phyloP scores from a whole-genome alignment of 2,797 vertebrate species.

The Chaunax sp. region DNA sequence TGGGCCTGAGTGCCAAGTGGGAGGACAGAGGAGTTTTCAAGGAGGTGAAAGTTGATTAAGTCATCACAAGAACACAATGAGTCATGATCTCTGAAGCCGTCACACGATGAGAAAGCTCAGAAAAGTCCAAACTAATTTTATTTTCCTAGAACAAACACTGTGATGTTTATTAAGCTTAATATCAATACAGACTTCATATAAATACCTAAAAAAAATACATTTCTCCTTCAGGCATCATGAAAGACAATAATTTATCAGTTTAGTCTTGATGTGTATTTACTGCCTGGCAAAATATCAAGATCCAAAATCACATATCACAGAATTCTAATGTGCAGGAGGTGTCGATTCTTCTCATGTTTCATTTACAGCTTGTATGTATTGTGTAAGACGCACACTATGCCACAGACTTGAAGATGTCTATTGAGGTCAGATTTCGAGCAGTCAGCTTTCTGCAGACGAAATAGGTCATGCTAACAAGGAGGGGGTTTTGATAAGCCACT shows the following conservation, averaged over 20 bases:
- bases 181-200: background rate
- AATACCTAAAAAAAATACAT: slow-evolving; percentile 13
- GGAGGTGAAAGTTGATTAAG: slow-evolving; percentile 39
- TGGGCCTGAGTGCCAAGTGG: slow-evolving; percentile 40
- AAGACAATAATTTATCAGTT: background rate
- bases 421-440: slow-evolving; percentile 62
- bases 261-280: background rate
- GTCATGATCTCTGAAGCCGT: slow-evolving; percentile 40
- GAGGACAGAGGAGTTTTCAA: slow-evolving; percentile 53
- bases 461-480: slow-evolving; percentile 70
- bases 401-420: too few relatives aligned
- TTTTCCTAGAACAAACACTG: slow-evolving; percentile 8
- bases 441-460: slow-evolving; percentile 71
- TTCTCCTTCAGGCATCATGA: background rate
- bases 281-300: background rate
- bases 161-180: background rate
- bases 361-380: slow-evolving; percentile 5
- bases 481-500: slow-evolving; percentile 55
- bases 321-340: background rate
- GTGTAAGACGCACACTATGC: too few relatives aligned
- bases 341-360: slow-evolving; percentile 5
- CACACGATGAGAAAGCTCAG: slow-evolving; percentile 19
- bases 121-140: slow-evolving; percentile 21
- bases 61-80: slow-evolving; percentile 46
- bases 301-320: background rate